phyloP scores from a whole-genome alignment of 2,888 invertebrate genomes.

The Hirtodrosophila trivittata region DNA sequence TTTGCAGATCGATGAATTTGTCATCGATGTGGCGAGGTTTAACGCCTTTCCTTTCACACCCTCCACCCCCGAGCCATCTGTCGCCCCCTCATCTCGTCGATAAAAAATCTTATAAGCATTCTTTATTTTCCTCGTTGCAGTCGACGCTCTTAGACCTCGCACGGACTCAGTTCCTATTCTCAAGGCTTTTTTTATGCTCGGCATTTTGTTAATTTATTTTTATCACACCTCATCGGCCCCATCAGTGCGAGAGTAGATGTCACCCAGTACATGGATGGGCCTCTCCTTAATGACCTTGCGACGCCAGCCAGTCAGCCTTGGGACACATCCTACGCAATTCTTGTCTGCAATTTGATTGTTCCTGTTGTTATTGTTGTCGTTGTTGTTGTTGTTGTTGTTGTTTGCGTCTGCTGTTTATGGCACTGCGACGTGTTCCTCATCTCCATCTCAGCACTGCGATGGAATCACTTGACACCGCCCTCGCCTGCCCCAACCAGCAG shows the following conservation, averaged over 20 bases:
- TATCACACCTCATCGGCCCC: neutral
- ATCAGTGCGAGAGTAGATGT: neutral
- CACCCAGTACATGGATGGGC: neutral
- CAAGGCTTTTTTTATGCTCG: neutral
- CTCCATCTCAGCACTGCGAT: too few species aligned
- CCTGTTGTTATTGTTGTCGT: constrained; percentile 25
- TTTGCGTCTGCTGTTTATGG: constrained; percentile 39
- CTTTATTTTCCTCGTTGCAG: too few species aligned
- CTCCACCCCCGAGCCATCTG: constrained; percentile 1
- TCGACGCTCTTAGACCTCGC: too few species aligned
- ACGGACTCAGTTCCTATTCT: too few species aligned
- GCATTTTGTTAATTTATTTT: constrained; percentile 4
- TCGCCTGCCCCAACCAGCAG: neutral
- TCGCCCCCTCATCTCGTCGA: too few species aligned
- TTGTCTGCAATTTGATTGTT: constrained; percentile 37
- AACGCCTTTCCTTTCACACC: neutral
- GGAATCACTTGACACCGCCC: neutral
- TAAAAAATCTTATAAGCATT: too few species aligned
- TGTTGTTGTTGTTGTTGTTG: constrained; percentile 27
- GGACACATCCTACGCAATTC: neutral
- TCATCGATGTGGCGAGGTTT: constrained; percentile 8
- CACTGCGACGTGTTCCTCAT: constrained; percentile 22
- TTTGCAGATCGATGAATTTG: constrained; percentile 39
- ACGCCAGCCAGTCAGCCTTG: neutral
- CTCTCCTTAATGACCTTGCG: constrained; percentile 1